Percentiles rank a stretch among this genome's conserved stretches.
Conservation (phyloP, 2,113 vertebrate species). For the Gila orcuttii region DNA sequence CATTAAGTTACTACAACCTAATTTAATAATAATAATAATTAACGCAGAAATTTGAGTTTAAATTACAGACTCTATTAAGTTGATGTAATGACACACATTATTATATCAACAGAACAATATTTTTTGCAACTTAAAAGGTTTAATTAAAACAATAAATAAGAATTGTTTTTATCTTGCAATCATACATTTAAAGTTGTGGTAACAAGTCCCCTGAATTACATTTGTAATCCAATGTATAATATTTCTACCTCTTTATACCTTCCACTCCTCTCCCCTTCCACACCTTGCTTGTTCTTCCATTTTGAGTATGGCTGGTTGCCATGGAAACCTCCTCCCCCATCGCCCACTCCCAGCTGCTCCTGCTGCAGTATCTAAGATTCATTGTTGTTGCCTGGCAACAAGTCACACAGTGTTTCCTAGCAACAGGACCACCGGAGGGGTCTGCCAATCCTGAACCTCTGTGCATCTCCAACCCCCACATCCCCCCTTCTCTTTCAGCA, state of each 20-base stretch:
- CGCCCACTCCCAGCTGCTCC: constrained; percentile 74
- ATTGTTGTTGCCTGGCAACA: constrained; percentile 79
- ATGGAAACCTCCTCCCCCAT: constrained; percentile 73
- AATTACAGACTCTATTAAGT: neutral
- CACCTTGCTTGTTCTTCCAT: constrained; percentile 64
- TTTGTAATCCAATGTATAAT: no score
- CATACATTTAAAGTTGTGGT: neutral
- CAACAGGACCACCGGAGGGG: constrained; percentile 79
- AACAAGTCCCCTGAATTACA: neutral
- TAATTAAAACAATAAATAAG: neutral
- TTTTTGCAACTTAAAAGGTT: neutral
- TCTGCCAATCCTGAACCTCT: constrained; percentile 78
- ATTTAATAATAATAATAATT: no score
- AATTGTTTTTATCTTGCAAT: no score
- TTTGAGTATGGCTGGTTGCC: constrained; percentile 72
- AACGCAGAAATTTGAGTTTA: no score
- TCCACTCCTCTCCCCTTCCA: constrained; percentile 45
- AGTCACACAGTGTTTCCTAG: constrained; percentile 80
- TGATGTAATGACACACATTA: neutral
- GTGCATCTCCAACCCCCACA: constrained; percentile 64
- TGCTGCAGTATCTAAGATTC: constrained; percentile 77
- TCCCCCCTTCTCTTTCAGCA: constrained; percentile 18
- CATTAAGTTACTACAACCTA: no score
- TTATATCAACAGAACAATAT: neutral
- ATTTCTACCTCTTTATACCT: constrained; percentile 29